phyloP scores from a whole-genome alignment of 2,888 invertebrate species.

The Spisula subtruncata region DNA sequence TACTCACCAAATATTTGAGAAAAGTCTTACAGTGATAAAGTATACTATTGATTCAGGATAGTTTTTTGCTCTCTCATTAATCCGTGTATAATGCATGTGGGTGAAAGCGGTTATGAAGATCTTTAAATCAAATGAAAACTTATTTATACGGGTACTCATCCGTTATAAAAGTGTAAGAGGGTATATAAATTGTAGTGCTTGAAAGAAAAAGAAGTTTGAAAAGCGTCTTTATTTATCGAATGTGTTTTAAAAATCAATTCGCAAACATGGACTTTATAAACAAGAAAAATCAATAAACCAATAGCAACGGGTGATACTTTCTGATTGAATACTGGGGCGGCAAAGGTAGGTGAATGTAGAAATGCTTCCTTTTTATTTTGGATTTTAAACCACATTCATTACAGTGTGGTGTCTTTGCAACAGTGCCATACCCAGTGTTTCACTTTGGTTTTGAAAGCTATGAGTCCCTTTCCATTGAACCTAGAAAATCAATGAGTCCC shows the following conservation, averaged over 20 bases:
- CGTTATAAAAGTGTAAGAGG: background rate
- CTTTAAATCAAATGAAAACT: slow-evolving; percentile 3
- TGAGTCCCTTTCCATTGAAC: too few relatives aligned
- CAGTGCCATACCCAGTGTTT: too few relatives aligned
- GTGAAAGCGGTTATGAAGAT: background rate
- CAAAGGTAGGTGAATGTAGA: background rate
- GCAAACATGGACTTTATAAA: slow-evolving; percentile 3
- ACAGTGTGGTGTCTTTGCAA: too few relatives aligned
- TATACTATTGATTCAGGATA: too few relatives aligned
- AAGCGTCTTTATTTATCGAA: background rate
- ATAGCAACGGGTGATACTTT: slow-evolving; percentile 5
- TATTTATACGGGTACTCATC: background rate
- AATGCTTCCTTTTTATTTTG: too few relatives aligned
- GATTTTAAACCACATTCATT: too few relatives aligned
- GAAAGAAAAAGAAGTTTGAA: background rate
- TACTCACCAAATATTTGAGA: too few relatives aligned
- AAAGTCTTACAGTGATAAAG: too few relatives aligned
- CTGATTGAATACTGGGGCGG: background rate
- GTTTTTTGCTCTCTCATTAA: too few relatives aligned
- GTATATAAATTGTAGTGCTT: too few relatives aligned
- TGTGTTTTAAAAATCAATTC: background rate
- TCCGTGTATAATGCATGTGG: background rate
- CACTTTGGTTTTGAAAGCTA: too few relatives aligned
- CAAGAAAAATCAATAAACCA: slow-evolving; percentile 22
- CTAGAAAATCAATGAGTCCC: too few relatives aligned